Evolutionary conservation across 2,797 vertebrate genomes (phyloP).

Genomic region (Hafferia zeledoni): DNA sequence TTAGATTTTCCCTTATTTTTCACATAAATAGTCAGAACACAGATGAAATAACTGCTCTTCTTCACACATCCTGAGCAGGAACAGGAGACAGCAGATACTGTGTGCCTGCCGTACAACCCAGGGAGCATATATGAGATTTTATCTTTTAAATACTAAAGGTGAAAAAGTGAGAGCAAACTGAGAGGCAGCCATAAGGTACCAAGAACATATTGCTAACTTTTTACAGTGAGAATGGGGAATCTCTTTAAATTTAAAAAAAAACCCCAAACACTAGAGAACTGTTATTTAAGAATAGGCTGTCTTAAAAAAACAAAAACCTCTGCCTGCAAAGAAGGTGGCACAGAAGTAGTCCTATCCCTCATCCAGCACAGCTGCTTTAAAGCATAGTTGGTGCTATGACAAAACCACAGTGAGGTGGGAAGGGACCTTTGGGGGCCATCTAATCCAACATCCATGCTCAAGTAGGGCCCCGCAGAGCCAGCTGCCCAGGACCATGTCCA

Average conservation of each 20-base stretch:
- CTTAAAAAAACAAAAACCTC: not conserved
- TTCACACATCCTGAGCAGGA: not conserved
- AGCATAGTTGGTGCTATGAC: not conserved
- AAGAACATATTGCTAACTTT: rapidly evolving
- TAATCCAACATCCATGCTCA: not conserved
- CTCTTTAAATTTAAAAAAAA: not conserved
- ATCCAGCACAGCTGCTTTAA: not conserved
- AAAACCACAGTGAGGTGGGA: not conserved
- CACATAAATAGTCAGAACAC: not conserved
- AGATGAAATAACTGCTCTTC: not conserved
- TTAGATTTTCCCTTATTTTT: not conserved
- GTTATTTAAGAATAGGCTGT: not conserved
- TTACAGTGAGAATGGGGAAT: not conserved
- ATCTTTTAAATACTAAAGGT: not conserved
- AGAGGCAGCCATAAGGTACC: not conserved
- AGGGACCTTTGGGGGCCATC: not conserved
- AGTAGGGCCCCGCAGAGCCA: rapidly evolving
- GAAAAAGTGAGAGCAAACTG: not conserved
- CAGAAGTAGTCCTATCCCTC: not conserved
- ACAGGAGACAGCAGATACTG: not conserved
- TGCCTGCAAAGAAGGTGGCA: not conserved
- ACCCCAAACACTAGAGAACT: not conserved
- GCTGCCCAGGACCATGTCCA: rapidly evolving
- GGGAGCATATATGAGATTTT: not conserved
- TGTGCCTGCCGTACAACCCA: not conserved